These are phyloP conservation scores for Perizoma affinitatum DNA, from an alignment of 2,888 invertebrate species.

Conservation along the genomic window DNA sequence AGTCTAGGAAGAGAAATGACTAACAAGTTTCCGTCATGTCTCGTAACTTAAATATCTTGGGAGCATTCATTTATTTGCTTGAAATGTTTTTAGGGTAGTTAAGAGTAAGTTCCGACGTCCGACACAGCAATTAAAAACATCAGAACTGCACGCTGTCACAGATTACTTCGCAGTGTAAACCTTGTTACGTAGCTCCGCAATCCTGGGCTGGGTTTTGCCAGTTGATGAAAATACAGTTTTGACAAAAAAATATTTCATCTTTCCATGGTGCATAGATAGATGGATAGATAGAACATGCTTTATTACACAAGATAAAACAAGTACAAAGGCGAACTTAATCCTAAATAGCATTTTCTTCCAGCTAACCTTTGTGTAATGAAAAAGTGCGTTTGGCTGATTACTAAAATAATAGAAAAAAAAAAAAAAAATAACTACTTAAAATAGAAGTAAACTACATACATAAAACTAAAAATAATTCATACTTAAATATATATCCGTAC, in stretches of 20 bases:
- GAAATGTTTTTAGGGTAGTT: slow-evolving; percentile 15
- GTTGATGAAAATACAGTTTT: slow-evolving; percentile 11
- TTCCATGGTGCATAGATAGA: slow-evolving; percentile 3
- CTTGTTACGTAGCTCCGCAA: slow-evolving; percentile 7
- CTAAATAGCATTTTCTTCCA: too few species aligned
- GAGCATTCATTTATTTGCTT: slow-evolving; percentile 13
- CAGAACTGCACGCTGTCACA: slow-evolving; percentile 21
- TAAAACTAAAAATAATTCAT: too few species aligned
- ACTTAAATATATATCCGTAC: too few species aligned
- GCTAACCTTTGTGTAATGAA: too few species aligned
- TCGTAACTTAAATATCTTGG: slow-evolving; percentile 1
- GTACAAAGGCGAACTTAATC: too few species aligned
- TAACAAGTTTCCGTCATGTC: background rate
- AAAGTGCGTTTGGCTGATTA: too few species aligned
- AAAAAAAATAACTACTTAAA: too few species aligned
- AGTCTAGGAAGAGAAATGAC: slow-evolving; percentile 1
- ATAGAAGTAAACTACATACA: too few species aligned
- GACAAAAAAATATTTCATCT: slow-evolving; percentile 16
- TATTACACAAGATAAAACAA: too few species aligned
- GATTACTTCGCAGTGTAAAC: slow-evolving; percentile 3
- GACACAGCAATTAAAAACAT: slow-evolving; percentile 33
- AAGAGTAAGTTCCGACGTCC: slow-evolving; percentile 26
- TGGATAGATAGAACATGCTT: too few species aligned
- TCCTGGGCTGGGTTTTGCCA: slow-evolving; percentile 4
- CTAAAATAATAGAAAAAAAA: too few species aligned